A percentile compares a stretch with the other conserved stretches of the same genome.
Conservation (phyloP, 2,888 invertebrate species). For the Drosophila limbata region DNA sequence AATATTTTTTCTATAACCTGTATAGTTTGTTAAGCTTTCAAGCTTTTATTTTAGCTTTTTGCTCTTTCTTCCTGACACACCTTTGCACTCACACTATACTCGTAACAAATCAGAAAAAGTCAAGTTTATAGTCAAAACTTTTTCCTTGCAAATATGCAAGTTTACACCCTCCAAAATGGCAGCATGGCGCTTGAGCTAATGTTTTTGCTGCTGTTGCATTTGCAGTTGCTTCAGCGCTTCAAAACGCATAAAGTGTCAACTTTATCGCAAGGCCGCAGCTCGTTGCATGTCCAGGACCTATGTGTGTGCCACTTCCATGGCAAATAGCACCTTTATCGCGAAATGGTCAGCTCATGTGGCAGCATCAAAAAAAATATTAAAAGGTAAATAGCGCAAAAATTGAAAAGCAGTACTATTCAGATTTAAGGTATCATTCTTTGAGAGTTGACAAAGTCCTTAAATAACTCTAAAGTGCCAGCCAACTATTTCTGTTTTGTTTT, state of each 20-base stretch:
- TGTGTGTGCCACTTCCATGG: neutral
- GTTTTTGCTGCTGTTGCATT: conserved; percentile 7
- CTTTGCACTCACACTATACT: neutral
- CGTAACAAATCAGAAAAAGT: neutral
- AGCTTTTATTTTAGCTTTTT: neutral
- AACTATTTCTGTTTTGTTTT: neutral
- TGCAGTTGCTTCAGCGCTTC: conserved; percentile 13
- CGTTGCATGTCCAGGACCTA: conserved; percentile 13
- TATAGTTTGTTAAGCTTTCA: neutral
- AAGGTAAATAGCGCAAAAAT: conserved; percentile 15
- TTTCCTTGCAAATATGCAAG: conserved; percentile 16
- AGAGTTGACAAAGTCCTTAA: neutral
- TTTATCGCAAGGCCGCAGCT: conserved; percentile 69
- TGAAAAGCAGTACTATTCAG: neutral
- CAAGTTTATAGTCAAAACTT: conserved; percentile 13
- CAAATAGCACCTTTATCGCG: conserved; percentile 38
- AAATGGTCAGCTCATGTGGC: conserved; percentile 15
- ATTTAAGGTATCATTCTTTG: neutral
- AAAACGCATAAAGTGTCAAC: conserved; percentile 71
- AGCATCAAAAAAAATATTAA: conserved; percentile 2
- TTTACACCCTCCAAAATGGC: neutral
- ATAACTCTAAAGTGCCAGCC: neutral
- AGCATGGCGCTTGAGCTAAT: conserved; percentile 11
- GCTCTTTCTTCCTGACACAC: neutral
- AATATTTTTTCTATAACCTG: neutral